Conservation (phyloP, 1,140 invertebrate species). For the Heliconius congener region DNA sequence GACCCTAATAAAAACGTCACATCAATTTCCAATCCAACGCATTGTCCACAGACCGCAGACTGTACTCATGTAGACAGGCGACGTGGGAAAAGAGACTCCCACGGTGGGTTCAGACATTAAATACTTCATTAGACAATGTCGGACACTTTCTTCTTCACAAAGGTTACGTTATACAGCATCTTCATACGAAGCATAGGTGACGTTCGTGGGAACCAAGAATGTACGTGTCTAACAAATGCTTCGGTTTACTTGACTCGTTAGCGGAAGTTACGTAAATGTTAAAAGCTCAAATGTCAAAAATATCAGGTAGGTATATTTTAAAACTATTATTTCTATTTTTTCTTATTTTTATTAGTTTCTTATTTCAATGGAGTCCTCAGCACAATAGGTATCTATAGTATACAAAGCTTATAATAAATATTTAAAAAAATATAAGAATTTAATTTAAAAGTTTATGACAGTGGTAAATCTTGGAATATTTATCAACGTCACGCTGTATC, state of each 20-base stretch:
- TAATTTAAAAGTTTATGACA: too few species aligned
- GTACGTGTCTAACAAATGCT: conserved; percentile 42
- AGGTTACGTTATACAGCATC: conserved; percentile 51
- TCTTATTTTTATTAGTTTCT: too few species aligned
- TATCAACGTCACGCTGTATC: too few species aligned
- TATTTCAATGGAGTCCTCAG: too few species aligned
- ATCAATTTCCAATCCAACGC: conserved; percentile 49
- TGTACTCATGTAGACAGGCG: conserved; percentile 30
- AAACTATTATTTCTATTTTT: too few species aligned
- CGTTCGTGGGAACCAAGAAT: conserved; percentile 65
- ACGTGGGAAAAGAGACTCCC: conserved; percentile 19
- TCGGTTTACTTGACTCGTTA: conserved; percentile 55
- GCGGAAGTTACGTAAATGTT: conserved; percentile 64
- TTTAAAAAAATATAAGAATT: too few species aligned
- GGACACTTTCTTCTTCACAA: conserved; percentile 54
- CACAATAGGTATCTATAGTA: too few species aligned
- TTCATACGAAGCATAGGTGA: conserved; percentile 28
- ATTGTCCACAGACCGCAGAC: conserved; percentile 41
- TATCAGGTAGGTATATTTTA: neutral
- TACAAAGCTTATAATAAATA: too few species aligned
- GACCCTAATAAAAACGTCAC: conserved; percentile 23
- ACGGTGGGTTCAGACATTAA: conserved; percentile 45
- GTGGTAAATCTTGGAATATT: too few species aligned
- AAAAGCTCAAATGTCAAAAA: neutral
- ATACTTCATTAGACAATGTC: conserved; percentile 53